A percentile compares a stretch with the other conserved stretches of the same genome.
Evolutionary conservation across 2,113 vertebrate genomes (phyloP).

Genomic region (Lipophrys pholis): DNA sequence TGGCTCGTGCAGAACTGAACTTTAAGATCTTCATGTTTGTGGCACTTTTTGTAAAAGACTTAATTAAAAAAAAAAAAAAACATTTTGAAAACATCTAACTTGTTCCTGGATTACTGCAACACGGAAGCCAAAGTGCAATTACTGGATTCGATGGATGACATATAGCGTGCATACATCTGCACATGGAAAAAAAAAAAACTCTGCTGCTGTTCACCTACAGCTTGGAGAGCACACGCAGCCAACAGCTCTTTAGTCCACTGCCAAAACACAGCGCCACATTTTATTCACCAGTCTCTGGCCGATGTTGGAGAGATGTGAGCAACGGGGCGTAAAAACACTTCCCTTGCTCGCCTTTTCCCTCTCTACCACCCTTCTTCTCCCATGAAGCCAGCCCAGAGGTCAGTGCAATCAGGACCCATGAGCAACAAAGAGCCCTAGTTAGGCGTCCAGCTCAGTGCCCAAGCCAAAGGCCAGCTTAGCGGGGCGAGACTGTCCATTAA

Average conservation of each 20-base stretch:
- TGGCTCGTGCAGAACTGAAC: background rate
- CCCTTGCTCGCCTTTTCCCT: conserved; percentile 42
- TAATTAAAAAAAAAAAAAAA: too few species aligned
- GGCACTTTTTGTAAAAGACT: background rate
- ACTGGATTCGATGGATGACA: background rate
- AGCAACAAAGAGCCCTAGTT: conserved; percentile 79
- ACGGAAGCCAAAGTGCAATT: background rate
- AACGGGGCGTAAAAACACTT: conserved; percentile 73
- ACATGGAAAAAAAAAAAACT: conserved; percentile 29
- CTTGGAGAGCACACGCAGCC: conserved; percentile 48
- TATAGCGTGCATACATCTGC: conserved; percentile 12
- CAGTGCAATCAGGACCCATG: conserved; percentile 82
- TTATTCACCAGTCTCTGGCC: conserved; percentile 52
- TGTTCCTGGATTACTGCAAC: too few species aligned
- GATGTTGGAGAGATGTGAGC: conserved; percentile 66
- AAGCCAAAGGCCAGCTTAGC: conserved; percentile 80
- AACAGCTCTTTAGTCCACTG: conserved; percentile 35
- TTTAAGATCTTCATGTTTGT: background rate
- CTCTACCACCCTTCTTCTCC: conserved; percentile 57
- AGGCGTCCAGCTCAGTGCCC: conserved; percentile 74
- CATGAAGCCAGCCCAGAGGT: conserved; percentile 75
- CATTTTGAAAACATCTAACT: too few species aligned
- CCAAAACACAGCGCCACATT: conserved; percentile 49
- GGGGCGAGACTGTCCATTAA: conserved; percentile 81
- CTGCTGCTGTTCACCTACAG: conserved; percentile 46